Evolutionary conservation across 2,113 vertebrate genomes (phyloP), one percentile per base, ranked within the genome.

Genomic region (Myxocyprinus asiaticus): DNA sequence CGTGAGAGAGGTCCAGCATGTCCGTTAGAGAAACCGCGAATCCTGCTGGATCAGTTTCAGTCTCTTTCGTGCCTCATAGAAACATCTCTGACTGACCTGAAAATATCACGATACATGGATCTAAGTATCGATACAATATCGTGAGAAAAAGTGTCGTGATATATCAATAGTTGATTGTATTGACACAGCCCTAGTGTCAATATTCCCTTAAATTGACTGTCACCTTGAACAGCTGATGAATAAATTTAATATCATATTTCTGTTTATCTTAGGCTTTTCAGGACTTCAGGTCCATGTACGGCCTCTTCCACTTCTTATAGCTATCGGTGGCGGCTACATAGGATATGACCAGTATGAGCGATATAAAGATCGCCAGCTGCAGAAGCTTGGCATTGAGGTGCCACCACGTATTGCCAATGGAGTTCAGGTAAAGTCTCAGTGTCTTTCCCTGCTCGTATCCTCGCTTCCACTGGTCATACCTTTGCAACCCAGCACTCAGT

Each of bases 301-400:
- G n/a, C 92, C 94, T 3, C 80, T 95, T 73, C 90, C 92, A 2
- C 10, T 96, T 58, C 82, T 96, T n/a, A 76, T 96, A 62, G 91
- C 86, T 9, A 90, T 94, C 0, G 93, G 93, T 0, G 88, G 94
- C 0, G 93, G 95, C 43, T 96, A 95, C 75, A 83, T 88, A 6
- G 94, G 94, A 8, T 96, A 95, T 86, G 91, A 86, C 77, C 94
- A 95, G 78, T 96, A 96, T 2, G 92, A 92, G 22, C 91, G 86
- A 43, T 93, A 95, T 85, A 92, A 87, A 82, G 82, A 92, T 59
- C 87, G 83, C 6, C 77, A 92, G 83, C 85, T 95, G 67, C 90
- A 94, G 86, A 92, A 89, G 76, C 84, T 83, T 67, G 95, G 94
- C 3, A 5, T 94, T 80, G 94, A 94, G 55, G 82, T 91, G 22